These are phyloP conservation scores for Erethizon dorsatum DNA, from an alignment of 2,797 vertebrate species.

Conservation along the genomic window DNA sequence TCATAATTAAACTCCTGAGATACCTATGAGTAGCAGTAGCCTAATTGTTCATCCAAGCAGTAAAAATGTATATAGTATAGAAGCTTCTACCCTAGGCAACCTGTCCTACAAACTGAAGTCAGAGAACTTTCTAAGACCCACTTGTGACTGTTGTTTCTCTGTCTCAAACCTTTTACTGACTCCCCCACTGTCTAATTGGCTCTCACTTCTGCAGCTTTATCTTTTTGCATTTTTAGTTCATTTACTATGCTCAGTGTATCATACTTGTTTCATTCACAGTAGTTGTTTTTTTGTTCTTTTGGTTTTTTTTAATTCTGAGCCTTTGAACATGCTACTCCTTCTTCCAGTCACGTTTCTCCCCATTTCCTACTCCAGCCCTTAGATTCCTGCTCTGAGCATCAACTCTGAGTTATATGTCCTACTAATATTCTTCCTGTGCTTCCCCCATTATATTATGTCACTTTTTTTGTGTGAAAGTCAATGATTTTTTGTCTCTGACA, in stretches of 20 bases:
- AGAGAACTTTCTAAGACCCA: constrained; percentile 34
- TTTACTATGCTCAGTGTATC: constrained; percentile 12
- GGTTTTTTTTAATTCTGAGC: neutral
- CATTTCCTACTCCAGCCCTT: neutral
- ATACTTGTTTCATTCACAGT: constrained; percentile 20
- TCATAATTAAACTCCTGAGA: constrained; percentile 29
- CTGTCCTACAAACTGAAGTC: neutral
- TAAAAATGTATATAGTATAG: neutral
- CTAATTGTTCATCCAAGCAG: constrained; percentile 9
- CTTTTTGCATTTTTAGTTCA: constrained; percentile 48
- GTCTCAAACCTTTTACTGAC: constrained; percentile 2
- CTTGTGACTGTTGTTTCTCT: neutral
- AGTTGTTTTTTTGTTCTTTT: neutral
- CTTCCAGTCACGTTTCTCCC: neutral
- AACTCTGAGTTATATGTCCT: constrained; percentile 7
- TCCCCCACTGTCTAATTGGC: neutral
- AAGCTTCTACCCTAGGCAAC: neutral
- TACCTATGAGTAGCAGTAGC: neutral
- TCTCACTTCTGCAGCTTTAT: neutral
- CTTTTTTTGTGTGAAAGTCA: neutral
- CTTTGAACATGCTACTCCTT: neutral
- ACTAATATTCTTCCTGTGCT: neutral
- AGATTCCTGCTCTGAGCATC: neutral
- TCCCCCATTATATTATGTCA: neutral
- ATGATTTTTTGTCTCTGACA: constrained; percentile 30